Evolutionary conservation across 2,797 vertebrate genomes (phyloP), one percentile per base, ranked within the genome.

Genomic region (Spondyliosoma cantharus): DNA sequence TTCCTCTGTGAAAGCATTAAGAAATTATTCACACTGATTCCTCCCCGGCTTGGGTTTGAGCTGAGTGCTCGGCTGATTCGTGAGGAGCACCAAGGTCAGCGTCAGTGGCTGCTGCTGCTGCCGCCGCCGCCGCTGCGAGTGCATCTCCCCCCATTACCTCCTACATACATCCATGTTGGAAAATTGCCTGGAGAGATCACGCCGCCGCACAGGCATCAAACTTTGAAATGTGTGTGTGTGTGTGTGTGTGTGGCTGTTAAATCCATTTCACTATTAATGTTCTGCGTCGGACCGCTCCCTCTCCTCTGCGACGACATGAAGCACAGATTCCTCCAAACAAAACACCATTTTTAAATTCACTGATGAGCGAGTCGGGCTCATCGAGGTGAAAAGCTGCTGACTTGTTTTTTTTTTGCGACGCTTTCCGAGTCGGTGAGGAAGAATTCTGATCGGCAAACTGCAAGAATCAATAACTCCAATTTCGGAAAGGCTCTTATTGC

Each of bases 21-120:
- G 62, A 83, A 90, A 88, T 92, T 89, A 91, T 93, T 91, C 89
- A 86, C 76, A 82, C 85, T 86, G 72, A 81, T 82, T 88, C 71
- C 88, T 86, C 63, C 71, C 37, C 73, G 80, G 62, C 24, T 53
- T 71, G 43, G 29, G 45, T 54, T 71, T 61, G 68, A 20, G 74
- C 64, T 71, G 87, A 73, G 74, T 84, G 71, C 67, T 82, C 1
- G 69, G 73, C 57, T 87, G 71, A 90, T 89, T 89, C 63, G 82
- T 72, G 84, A 76, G 73, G 67, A 85, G 71, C 70, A 74, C 54
- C 48, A 43, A 74, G 87, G 83, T 91, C 86, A 89, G 79, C 37
- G 73, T 17, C 27, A 50, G 74, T 52, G 64, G 80, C 72, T 78
- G 71, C 64, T 78, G 61, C 86, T 61, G 56, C 11, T n/a, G n/a